Evolutionary conservation across 2,797 vertebrate genomes (phyloP).

Genomic region (Erpetoichthys calabaricus): DNA sequence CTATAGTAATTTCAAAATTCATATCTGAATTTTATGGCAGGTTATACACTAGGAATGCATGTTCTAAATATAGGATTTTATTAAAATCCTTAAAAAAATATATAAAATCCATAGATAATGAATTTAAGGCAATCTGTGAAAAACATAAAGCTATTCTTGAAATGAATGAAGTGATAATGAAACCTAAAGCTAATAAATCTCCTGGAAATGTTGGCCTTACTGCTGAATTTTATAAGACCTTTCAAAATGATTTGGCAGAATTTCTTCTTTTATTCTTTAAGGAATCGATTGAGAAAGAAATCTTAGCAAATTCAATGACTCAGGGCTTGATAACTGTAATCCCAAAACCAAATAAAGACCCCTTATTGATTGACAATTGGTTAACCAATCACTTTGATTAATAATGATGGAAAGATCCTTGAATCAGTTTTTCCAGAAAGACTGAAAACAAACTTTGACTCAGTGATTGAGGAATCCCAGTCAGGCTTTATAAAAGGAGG

Average conservation of each 20-base stretch:
- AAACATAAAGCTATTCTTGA: constrained; percentile 5
- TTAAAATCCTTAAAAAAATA: constrained; percentile 1
- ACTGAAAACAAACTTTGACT: constrained; percentile 2
- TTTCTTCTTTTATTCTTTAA: constrained; percentile 1
- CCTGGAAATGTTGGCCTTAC: constrained; percentile 7
- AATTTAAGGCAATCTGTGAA: not conserved
- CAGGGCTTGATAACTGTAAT: constrained; percentile 4
- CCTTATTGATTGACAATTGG: constrained; percentile 10
- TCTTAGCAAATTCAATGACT: not conserved
- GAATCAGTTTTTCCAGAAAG: constrained; percentile 8
- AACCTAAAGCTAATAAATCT: constrained; percentile 7
- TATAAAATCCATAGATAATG: constrained; percentile 3
- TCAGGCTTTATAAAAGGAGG: constrained; percentile 12
- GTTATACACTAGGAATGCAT: too few species aligned
- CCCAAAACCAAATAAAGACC: constrained; percentile 9
- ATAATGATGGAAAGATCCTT: constrained; percentile 7
- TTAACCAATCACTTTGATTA: constrained; percentile 6
- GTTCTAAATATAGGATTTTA: too few species aligned
- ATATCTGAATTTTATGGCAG: too few species aligned
- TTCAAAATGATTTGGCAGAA: constrained; percentile 6
- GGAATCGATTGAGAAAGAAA: constrained; percentile 1
- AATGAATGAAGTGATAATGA: constrained; percentile 10
- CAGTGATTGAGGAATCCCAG: constrained; percentile 7
- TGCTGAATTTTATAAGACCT: constrained; percentile 4
- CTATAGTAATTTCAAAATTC: not conserved